Conservation (phyloP, 2,113 vertebrate species). For the Suncus etruscus region DNA sequence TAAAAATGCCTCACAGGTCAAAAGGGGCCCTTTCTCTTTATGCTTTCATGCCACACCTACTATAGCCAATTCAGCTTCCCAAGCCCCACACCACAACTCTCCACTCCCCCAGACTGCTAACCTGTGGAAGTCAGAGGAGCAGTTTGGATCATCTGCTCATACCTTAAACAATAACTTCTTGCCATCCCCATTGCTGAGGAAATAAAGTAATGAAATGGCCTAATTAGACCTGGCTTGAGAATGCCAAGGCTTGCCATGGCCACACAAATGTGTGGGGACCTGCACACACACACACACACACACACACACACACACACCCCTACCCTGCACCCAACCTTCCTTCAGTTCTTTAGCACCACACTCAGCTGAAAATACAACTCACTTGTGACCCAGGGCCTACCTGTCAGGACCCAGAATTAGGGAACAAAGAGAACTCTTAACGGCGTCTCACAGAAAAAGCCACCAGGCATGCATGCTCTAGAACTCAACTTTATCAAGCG, state of each 20-base stretch:
- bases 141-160: background rate
- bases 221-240: background rate
- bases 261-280: too few relatives aligned
- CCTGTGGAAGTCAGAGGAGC: background rate
- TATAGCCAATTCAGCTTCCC: background rate
- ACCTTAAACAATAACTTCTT: constrained; percentile 9
- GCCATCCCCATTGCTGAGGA: background rate
- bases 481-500: background rate
- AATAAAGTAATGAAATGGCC: background rate
- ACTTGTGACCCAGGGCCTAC: background rate
- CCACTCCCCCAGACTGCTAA: background rate
- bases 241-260: background rate
- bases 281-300: too few relatives aligned
- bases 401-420: background rate
- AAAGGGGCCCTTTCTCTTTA: background rate
- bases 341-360: background rate
- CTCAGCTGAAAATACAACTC: background rate
- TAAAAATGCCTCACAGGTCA: background rate
- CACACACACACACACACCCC: too few relatives aligned
- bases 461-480: background rate
- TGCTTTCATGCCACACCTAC: background rate
- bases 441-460: constrained; percentile 14
- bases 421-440: background rate
- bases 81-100: background rate
- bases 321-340: too few relatives aligned